These are phyloP conservation scores for Aradus depressus DNA, from an alignment of 2,888 invertebrate species.

Conservation along the genomic window DNA sequence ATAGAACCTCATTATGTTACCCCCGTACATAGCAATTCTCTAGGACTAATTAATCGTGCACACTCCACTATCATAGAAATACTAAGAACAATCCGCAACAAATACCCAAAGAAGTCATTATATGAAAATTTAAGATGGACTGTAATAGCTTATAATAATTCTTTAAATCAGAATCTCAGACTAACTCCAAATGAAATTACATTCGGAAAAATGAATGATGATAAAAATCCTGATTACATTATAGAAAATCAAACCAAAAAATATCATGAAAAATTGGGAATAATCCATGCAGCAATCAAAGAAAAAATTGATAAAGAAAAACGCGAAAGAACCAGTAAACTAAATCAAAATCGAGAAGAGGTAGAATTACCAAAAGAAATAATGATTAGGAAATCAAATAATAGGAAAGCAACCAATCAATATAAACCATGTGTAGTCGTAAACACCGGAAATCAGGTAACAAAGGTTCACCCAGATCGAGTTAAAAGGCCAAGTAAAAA, in stretches of 20 bases:
- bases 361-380: background rate
- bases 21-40: background rate
- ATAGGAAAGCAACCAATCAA: background rate
- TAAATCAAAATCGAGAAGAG: background rate
- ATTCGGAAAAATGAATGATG: background rate
- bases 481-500: background rate
- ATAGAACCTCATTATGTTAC: conserved; percentile 4
- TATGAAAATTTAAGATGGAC: background rate
- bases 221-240: background rate
- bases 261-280: background rate
- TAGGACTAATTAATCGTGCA: conserved; percentile 2
- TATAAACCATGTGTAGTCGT: too few species aligned
- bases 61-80: conserved; percentile 1
- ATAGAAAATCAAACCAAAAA: too few species aligned
- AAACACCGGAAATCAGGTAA: background rate
- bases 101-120: background rate
- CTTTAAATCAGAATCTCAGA: background rate
- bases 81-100: background rate
- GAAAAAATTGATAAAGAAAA: too few species aligned
- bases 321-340: background rate
- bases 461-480: conserved; percentile 2
- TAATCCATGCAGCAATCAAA: background rate
- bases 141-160: too few species aligned
- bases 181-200: conserved; percentile 5
- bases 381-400: conserved; percentile 1